Percentiles rank a stretch among this genome's conserved stretches.
These are phyloP conservation scores for Amiota communis DNA, from an alignment of 2,888 invertebrate genomes.

Conservation along the genomic window DNA sequence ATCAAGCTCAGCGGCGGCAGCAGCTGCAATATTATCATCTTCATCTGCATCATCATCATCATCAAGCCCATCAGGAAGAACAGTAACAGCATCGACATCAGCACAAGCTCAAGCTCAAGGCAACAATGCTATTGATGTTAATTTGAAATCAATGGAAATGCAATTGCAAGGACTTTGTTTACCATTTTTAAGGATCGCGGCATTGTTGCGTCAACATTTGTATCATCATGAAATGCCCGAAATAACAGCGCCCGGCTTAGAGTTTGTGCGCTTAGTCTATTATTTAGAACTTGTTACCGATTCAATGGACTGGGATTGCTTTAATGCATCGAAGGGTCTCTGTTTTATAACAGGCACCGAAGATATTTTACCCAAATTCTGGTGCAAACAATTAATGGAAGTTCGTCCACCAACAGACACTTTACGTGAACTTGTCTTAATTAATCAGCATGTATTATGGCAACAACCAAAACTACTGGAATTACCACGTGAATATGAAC, in stretches of 20 bases:
- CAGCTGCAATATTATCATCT: conserved; percentile 38
- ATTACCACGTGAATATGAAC: conserved; percentile 93
- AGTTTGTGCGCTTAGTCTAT: conserved; percentile 85
- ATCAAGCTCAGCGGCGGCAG: conserved; percentile 51
- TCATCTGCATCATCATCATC: conserved; percentile 38
- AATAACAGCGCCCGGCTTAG: conserved; percentile 78
- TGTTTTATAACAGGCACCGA: conserved; percentile 76
- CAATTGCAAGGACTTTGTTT: conserved; percentile 86
- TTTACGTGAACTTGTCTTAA: conserved; percentile 77
- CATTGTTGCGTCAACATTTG: conserved; percentile 87
- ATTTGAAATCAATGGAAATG: conserved; percentile 72
- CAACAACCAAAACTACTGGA: conserved; percentile 86
- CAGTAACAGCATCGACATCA: conserved; percentile 31
- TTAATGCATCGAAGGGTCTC: conserved; percentile 78
- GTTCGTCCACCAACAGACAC: conserved; percentile 71
- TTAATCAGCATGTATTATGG: conserved; percentile 85
- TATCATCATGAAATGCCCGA: conserved; percentile 85
- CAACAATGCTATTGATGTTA: conserved; percentile 52
- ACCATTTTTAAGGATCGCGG: conserved; percentile 88
- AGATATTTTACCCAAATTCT: conserved; percentile 76
- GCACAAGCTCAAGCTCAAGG: conserved; percentile 15
- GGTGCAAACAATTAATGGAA: conserved; percentile 81
- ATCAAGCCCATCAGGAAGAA: conserved; percentile 28
- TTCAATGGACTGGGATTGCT: conserved; percentile 79
- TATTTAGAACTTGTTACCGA: conserved; percentile 84